Base-by-base conservation (phyloP, 2,113 vertebrate genomes). In the pig (Sus scrofa) region DNA sequence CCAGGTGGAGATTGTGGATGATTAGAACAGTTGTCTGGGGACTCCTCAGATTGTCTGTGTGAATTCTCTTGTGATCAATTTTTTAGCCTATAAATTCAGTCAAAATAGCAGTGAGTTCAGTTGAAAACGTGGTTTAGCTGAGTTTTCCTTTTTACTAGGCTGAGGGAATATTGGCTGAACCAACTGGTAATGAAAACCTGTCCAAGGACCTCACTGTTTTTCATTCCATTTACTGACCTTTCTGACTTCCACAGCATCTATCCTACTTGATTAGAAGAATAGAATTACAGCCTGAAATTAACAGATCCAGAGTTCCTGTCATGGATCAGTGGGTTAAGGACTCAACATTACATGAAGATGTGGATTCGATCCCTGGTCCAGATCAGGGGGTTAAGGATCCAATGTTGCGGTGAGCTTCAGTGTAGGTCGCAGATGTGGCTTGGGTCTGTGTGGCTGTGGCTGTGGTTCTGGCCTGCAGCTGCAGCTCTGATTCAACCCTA, bases 1-100 rank as follows among this genome's bases (percentile, higher is more conserved):
- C 34, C 9, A 50, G 5, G 9, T 10, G 6, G 34, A 32, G 39
- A 12, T 0, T 1, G 22, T 37, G 39, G 14, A 5, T 60, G 39
- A 63, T 24, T 12, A 30, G 11, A 68, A n/a, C 1, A 32, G 50
- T 56, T 24, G 4, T 62, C 77, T 1, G 1, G 0, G 27, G n/a
- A 8, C 4, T 65, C 22, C 32, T 74, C 34, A 4, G 52, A 63
- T 11, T 19, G 63, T 13, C 12, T 18, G 3, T 67, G 60, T 39
- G 62, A 16, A 7, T 89, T 15, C 50, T 79, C 34, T 50, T 20
- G 22, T 39, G 3, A 54, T 32, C 52, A 58, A 12, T 15, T 37
- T 1, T 82, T 74, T 77, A 78, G 50, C 12, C 19, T 27, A 18
- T 56, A 20, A 26, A 6, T 24, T 86, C 18, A 16, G 32, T 60